Base-by-base conservation (phyloP, 2,888 invertebrate genomes). In the Fabriciana adippe region DNA sequence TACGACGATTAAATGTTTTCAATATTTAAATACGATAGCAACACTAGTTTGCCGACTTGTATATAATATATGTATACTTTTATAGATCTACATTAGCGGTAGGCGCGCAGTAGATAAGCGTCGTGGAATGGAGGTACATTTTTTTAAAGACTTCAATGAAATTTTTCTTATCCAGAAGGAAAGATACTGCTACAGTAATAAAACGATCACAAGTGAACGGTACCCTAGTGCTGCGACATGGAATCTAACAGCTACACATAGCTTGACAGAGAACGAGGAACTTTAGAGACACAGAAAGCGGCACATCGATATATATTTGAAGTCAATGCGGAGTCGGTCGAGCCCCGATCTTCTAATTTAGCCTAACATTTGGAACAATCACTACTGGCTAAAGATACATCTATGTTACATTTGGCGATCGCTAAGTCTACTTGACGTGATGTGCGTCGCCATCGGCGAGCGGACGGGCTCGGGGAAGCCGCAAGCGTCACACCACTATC, bases 351-450 rank as follows among this genome's bases (percentile, higher is more conserved):
- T 79, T 81, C 88, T 88, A 89, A 83, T 84, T 84, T 88, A 92
- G 81, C 83, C 91, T 92, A 91, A 88, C 91, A 91, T 91, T 92
- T 92, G 91, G 91, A 92, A 91, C 90, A 87, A 86, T 90, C 85
- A 88, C 91, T 92, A 92, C 89, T 86, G 82, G 85, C 91, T 92
- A 92, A 89, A 83, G 85, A 88, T 92, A 90, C 87, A 87, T 88
- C 89, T 90, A 89, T 87, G 82, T 85, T 89, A 90, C 88, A 90
- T 92, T 92, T 92, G 91, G 91, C 91, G 91, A 89, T 87, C 86
- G 85, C 90, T 91, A 90, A 86, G 79, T 86, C 89, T 90, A 89
- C 84, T 78, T 82, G 82, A 83, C 76, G 88, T 61, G 69, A 57
- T 59, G 26, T 13, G 59, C 57, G 57, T 47, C n/a, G 47, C 47